Conservation (phyloP, 2,888 invertebrate genomes). For the Heteromyza rotundicornis region DNA sequence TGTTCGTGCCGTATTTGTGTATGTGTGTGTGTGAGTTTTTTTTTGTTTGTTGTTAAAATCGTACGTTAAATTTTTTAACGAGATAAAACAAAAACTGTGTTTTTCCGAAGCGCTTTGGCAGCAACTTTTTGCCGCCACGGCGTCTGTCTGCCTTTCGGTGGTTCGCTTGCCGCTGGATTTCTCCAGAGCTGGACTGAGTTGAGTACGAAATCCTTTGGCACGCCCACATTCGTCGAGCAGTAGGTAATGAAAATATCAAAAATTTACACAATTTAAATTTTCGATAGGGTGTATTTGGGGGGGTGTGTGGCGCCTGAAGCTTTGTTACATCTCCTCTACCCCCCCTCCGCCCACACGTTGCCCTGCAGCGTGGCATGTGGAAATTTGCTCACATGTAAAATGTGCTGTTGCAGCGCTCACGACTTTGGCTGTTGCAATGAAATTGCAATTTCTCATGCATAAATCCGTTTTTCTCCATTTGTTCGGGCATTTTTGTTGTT, state of each 20-base stretch:
- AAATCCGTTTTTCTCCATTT: constrained; percentile 15
- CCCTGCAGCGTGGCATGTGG: background rate
- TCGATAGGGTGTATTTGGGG: background rate
- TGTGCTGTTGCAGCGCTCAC: constrained; percentile 7
- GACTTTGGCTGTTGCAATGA: constrained; percentile 12
- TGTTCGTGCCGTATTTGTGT: constrained; percentile 24
- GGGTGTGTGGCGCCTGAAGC: too few species aligned
- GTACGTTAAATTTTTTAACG: background rate
- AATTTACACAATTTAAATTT: constrained; percentile 25
- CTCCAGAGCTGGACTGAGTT: too few species aligned
- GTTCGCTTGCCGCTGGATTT: background rate
- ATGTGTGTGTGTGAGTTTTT: constrained; percentile 8
- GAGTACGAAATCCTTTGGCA: background rate
- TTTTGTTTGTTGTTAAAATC: background rate
- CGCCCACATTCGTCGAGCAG: background rate
- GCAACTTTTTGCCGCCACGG: background rate
- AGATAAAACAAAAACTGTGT: constrained; percentile 1
- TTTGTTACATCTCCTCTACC: too few species aligned
- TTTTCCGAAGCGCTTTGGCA: background rate
- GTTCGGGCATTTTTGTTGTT: background rate
- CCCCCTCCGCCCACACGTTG: background rate
- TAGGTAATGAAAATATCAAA: constrained; percentile 26
- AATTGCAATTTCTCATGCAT: constrained; percentile 25
- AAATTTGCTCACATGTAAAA: background rate
- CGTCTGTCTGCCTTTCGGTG: background rate